A percentile compares a stretch with the other conserved stretches of the same genome.
Conservation (phyloP, 2,113 vertebrate genomes). For the Picathartes gymnocephalus region DNA sequence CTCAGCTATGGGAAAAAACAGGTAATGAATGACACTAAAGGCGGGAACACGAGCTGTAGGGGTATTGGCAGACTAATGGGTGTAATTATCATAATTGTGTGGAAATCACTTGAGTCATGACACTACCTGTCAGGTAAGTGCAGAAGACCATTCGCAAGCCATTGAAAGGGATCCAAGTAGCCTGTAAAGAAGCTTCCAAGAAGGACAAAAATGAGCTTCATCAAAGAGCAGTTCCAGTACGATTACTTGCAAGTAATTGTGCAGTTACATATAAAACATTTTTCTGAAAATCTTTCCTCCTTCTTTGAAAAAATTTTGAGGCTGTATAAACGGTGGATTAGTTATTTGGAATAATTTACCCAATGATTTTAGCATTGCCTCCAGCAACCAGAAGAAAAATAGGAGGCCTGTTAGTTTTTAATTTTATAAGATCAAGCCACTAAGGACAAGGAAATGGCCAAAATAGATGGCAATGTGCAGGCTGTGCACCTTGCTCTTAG, state of each 20-base stretch:
- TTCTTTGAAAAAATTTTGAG: not conserved
- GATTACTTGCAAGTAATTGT: not conserved
- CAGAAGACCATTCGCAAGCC: not conserved
- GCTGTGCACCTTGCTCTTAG: not conserved
- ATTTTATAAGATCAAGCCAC: not conserved
- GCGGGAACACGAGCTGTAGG: not conserved
- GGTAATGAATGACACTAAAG: not conserved
- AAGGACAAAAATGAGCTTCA: not conserved
- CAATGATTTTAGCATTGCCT: not conserved
- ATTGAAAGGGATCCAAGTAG: not conserved
- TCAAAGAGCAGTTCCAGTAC: not conserved
- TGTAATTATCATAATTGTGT: not conserved
- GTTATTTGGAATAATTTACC: not conserved
- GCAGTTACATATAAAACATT: not conserved
- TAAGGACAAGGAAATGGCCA: not conserved
- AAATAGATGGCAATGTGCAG: not conserved
- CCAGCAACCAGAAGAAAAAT: not conserved
- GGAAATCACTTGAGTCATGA: not conserved
- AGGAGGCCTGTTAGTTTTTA: not conserved
- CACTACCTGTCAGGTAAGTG: not conserved
- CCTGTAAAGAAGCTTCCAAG: not conserved
- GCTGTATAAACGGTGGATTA: not conserved
- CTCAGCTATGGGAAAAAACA: not conserved
- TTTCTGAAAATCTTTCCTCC: not conserved
- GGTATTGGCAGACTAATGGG: not conserved